Conservation (phyloP, 2,797 vertebrate genomes). For the Schizopygopsis malacanthus region DNA sequence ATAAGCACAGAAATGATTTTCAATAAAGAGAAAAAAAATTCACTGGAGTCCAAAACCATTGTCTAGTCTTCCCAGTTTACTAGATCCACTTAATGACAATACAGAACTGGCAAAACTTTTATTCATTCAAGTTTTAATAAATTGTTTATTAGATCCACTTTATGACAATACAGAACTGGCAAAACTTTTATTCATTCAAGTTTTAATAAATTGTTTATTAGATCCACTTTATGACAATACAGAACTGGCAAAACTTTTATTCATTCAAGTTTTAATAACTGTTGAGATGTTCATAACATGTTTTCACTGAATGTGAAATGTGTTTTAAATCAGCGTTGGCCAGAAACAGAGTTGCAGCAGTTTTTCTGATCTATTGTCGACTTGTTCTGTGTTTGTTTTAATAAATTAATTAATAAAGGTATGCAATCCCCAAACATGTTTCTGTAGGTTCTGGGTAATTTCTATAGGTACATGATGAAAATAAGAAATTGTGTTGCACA, state of each 20-base stretch:
- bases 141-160: too few species aligned
- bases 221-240: neutral
- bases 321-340: neutral
- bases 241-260: neutral
- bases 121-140: too few species aligned
- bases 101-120: too few species aligned
- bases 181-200: neutral
- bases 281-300: neutral
- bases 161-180: neutral
- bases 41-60: neutral
- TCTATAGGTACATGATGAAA: too few species aligned
- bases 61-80: neutral
- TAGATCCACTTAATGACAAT: too few species aligned
- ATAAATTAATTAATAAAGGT: neutral
- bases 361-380: neutral
- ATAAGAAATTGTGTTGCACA: neutral
- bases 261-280: neutral
- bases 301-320: neutral
- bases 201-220: neutral
- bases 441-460: neutral
- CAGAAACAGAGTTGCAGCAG: neutral
- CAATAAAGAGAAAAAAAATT: neutral
- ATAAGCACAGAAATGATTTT: neutral
- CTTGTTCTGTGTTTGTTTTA: neutral
- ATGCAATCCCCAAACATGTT: neutral